A percentile compares a stretch with the other conserved stretches of the same genome.
Evolutionary conservation across 2,888 invertebrate species (phyloP).

Genomic region (Clistopyga incitator): DNA sequence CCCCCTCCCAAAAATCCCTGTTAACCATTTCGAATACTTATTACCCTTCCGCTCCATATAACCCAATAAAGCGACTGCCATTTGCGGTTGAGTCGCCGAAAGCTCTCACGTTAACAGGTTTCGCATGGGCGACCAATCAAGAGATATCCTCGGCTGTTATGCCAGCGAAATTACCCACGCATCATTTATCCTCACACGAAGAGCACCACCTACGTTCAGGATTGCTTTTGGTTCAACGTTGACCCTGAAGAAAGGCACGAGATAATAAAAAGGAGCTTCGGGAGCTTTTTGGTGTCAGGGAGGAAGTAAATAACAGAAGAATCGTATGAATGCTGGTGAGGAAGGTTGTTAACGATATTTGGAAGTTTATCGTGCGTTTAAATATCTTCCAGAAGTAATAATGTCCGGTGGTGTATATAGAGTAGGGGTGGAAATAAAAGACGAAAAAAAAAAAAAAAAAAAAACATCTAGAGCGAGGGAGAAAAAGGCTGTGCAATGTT

Average conservation of each 20-base stretch:
- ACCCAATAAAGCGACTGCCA: background rate
- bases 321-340: too few relatives aligned
- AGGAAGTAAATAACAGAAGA: conserved; percentile 16
- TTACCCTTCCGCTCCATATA: background rate
- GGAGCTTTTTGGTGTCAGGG: conserved; percentile 30
- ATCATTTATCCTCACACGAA: conserved; percentile 31
- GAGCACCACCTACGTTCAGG: conserved; percentile 29
- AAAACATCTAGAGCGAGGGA: conserved; percentile 11
- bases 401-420: conserved; percentile 18
- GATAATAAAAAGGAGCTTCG: background rate
- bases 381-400: conserved; percentile 37
- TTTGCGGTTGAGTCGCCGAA: background rate
- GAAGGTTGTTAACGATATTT: conserved; percentile 60
- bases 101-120: background rate
- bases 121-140: background rate
- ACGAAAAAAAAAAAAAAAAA: conserved; percentile 11
- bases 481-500: conserved; percentile 59
- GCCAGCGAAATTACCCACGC: conserved; percentile 26
- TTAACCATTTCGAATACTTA: background rate
- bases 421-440: too few relatives aligned
- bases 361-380: conserved; percentile 57
- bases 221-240: conserved; percentile 12
- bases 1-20: background rate
- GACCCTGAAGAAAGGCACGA: conserved; percentile 19
- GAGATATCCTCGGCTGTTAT: background rate